Base-by-base conservation (phyloP, 2,113 vertebrate genomes). In the Sturnus vulgaris region DNA sequence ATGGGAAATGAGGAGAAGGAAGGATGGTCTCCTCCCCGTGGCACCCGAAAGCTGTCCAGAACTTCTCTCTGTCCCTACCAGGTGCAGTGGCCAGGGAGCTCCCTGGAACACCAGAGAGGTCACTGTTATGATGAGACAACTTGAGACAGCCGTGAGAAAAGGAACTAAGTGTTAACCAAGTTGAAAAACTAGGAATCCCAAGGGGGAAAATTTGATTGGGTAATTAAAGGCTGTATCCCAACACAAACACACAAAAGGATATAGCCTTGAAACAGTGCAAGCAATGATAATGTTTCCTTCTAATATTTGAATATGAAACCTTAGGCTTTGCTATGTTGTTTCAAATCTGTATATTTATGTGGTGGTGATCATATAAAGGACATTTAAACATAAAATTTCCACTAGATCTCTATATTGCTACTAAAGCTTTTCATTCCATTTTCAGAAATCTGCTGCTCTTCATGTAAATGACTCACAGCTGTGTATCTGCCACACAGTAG, bases 381-480 rank as follows among this genome's bases (percentile, higher is more conserved):
- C 31, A 79, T 69, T 93, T 83, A 42, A 31, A 88, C 50, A 39
- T 30, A 59, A 66, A 63, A 63, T 95, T 92, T 68, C 60, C 40
- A 80, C 31, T 65, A 86, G 52, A 77, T 59, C 60, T 75, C 76
- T 83, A 44, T 52, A 91, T 30, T 53, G 30, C 55, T 83, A 70
- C 90, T 86, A 81, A 78, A 95, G 75, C 68, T 83, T 83, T 83
- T 94, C 47, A 84, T 44, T 87, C 15, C 3, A 7, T 30, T 82
- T 88, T 77, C 73, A 81, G 40, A 83, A 90, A 92, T 92, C 47
- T 82, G 79, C 49, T 64, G 35, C 76, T 86, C 69, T 82, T 95
- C 65, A 87, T 77, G 50, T 78, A 92, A 95, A 96, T 86, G 35
- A 93, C 52, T 90, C 84, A 81, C 85, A 96, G 88, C 82, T 94